phyloP scores from a whole-genome alignment of 2,113 vertebrate genomes.

The Pterocles gutturalis region DNA sequence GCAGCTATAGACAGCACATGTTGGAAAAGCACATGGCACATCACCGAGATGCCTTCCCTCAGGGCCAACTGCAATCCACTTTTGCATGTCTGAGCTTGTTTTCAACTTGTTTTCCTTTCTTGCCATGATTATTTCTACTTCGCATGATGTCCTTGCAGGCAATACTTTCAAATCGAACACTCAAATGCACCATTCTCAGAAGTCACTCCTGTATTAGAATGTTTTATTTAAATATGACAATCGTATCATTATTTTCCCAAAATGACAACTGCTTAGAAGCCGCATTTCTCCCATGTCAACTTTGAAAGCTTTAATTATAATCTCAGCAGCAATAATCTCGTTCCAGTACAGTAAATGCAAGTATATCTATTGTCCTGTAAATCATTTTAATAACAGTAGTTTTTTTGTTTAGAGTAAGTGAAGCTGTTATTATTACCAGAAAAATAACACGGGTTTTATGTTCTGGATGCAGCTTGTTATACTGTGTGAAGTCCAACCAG shows the following conservation, averaged over 20 bases:
- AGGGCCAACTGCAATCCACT: neutral
- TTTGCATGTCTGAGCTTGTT: neutral
- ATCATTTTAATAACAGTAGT: neutral
- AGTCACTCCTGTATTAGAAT: neutral
- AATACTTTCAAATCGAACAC: neutral
- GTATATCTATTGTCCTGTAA: neutral
- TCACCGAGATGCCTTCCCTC: neutral
- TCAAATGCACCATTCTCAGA: neutral
- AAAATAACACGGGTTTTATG: neutral
- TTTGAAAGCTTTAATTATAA: conserved; percentile 40
- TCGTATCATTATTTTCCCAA: neutral
- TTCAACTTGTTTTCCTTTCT: neutral
- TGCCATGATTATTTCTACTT: neutral
- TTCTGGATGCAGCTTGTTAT: conserved; percentile 1
- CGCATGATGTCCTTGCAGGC: neutral
- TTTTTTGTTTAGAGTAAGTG: neutral
- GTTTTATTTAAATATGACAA: conserved; percentile 7
- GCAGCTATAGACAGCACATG: neutral
- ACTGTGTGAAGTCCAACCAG: neutral
- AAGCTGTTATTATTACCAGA: neutral
- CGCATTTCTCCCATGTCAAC: neutral
- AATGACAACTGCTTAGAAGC: neutral
- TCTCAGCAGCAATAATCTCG: neutral
- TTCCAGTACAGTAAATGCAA: neutral
- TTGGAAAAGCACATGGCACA: neutral